A percentile compares a stretch with the other conserved stretches of the same genome.
phyloP scores from a whole-genome alignment of 2,888 invertebrate species.

The Exocentrus adspersus region DNA sequence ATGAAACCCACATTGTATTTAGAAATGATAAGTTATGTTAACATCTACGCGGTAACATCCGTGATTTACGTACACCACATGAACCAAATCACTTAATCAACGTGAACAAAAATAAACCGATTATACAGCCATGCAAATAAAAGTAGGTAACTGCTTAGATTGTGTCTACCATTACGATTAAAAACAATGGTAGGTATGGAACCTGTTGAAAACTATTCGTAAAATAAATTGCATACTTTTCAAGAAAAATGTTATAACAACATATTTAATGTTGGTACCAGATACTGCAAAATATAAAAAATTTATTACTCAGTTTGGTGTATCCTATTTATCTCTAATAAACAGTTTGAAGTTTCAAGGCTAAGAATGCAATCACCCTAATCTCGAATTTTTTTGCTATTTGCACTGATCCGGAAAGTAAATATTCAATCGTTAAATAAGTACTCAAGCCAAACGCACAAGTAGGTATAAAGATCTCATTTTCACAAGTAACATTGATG shows the following conservation, averaged over 20 bases:
- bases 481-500: too few species aligned
- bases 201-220: too few species aligned
- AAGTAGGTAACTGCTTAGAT: background rate
- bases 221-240: too few species aligned
- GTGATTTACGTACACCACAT: constrained; percentile 12
- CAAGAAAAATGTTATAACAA: too few species aligned
- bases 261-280: too few species aligned
- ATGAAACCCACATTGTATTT: constrained; percentile 2
- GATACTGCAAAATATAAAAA: too few species aligned
- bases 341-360: background rate
- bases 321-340: background rate
- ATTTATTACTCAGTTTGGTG: background rate
- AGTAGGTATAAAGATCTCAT: too few species aligned
- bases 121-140: background rate
- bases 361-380: background rate
- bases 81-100: constrained; percentile 11
- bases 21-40: constrained; percentile 9
- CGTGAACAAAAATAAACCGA: background rate
- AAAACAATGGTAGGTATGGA: too few species aligned
- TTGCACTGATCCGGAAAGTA: background rate
- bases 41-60: background rate
- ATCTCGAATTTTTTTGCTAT: background rate
- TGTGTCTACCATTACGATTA: too few species aligned
- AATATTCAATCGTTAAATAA: too few species aligned
- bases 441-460: background rate